Percentiles rank a stretch among this genome's conserved stretches.
Conservation (phyloP, 2,113 vertebrate species). For the Ptilorrhoa leucosticta region DNA sequence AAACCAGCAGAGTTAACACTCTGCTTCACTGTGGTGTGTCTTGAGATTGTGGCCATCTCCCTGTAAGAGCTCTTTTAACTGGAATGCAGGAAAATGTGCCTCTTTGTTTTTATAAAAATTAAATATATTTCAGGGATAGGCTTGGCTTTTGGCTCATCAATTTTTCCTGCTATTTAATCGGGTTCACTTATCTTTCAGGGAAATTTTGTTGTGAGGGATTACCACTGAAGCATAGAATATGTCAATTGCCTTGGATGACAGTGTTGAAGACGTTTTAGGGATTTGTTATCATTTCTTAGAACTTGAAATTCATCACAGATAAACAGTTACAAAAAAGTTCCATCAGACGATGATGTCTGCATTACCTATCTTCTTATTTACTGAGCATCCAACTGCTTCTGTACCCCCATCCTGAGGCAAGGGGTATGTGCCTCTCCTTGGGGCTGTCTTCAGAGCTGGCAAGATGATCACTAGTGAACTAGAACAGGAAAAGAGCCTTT, state of each 20-base stretch:
- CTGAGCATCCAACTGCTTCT: neutral
- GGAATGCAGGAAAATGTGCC: neutral
- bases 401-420: neutral
- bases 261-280: neutral
- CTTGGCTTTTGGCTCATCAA: neutral
- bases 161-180: neutral
- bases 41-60: neutral
- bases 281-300: neutral
- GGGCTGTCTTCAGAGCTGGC: neutral
- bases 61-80: neutral
- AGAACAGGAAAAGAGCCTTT: neutral
- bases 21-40: neutral
- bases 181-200: neutral
- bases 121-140: neutral
- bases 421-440: neutral
- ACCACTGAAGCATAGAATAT: neutral
- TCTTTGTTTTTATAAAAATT: neutral
- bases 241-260: neutral
- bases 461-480: neutral
- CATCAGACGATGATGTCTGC: neutral
- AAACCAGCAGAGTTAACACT: neutral
- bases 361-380: neutral
- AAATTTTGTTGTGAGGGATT: neutral
- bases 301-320: neutral
- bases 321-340: neutral